Evolutionary conservation across 2,797 vertebrate genomes (phyloP), one percentile per base, ranked within the genome.

Genomic region (Eulemur albifrons): DNA sequence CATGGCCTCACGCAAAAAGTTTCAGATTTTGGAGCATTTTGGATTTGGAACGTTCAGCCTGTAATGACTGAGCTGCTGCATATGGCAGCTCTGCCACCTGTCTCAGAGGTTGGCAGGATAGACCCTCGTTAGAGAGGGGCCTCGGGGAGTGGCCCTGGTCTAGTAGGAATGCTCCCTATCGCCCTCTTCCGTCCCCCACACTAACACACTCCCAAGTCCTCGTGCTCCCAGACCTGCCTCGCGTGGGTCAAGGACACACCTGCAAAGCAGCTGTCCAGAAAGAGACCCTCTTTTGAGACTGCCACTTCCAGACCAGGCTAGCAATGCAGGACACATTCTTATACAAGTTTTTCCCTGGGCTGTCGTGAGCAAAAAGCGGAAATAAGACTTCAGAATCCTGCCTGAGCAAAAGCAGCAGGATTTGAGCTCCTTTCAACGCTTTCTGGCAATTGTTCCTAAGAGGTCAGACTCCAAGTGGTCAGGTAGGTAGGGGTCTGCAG

Each of bases 401-500:
- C 69, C 69, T 93, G 21, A 30, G 25, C 52, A 77, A n/a, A 75
- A 73, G 57, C 65, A 67, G 48, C 84, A 87, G 77, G 38, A 73
- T 45, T 27, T 63, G 17, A 35, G 0, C 43, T 20, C 43, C 48
- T 92, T 57, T 73, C 76, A 63, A 32, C 72, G 38, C 61, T 30
- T 40, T n/a, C 43, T 18, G 10, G 17, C 40, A n/a, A 7, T 45
- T 6, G 9, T 32, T 9, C 61, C 80, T 73, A n/a, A 85, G 43
- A 91, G 40, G 9, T 52, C 30, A 87, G 50, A 35, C 65, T 96
- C 67, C 12, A 18, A 4, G 86, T n/a, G 43, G 23, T 54, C 27
- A 52, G 35, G 30, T 12, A 0, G 0, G 3, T 12, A 0, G 0
- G 4, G 14, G 1, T 23, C 13, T 63, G 52, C 30, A 14, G 30